These are phyloP conservation scores for Drosophila prolongata DNA, from an alignment of 2,888 invertebrate species.

Conservation along the genomic window DNA sequence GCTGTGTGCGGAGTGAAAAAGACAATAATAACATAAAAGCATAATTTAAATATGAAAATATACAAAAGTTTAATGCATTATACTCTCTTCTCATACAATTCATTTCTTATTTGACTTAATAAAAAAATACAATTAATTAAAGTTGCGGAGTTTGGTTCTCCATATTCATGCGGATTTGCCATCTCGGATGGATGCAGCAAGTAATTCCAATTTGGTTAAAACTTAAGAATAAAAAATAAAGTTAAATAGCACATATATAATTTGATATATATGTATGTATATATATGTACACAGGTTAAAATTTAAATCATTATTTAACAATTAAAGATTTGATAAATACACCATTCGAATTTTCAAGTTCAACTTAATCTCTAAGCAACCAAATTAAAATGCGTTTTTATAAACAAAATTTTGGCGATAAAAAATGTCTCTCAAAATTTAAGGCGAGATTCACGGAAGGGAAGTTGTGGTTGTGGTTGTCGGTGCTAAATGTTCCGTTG, in stretches of 20 bases:
- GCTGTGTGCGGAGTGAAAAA: slow-evolving; percentile 32
- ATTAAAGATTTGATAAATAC: slow-evolving; percentile 64
- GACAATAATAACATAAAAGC: slow-evolving; percentile 34
- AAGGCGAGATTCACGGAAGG: slow-evolving; percentile 65
- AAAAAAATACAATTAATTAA: slow-evolving; percentile 50
- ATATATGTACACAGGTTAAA: slow-evolving; percentile 63
- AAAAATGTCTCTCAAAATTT: slow-evolving; percentile 47
- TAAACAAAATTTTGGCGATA: slow-evolving; percentile 56
- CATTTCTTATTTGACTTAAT: slow-evolving; percentile 37
- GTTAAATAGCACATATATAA: slow-evolving; percentile 30
- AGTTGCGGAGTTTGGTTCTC: slow-evolving; percentile 18
- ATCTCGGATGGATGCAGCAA: slow-evolving; percentile 64
- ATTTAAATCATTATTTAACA: slow-evolving; percentile 61
- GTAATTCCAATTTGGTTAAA: slow-evolving; percentile 64
- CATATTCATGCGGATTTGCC: slow-evolving; percentile 45
- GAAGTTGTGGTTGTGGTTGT: slow-evolving; percentile 8
- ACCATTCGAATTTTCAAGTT: slow-evolving; percentile 49
- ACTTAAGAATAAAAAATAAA: slow-evolving; percentile 53
- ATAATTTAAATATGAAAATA: slow-evolving; percentile 54
- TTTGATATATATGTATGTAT: slow-evolving; percentile 22
- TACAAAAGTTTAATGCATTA: slow-evolving; percentile 56
- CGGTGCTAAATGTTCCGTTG: not conserved
- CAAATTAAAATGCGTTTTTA: slow-evolving; percentile 59
- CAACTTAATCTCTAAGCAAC: slow-evolving; percentile 48
- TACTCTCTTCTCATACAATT: slow-evolving; percentile 50